These are phyloP conservation scores for Dascillus cervinus DNA, from an alignment of 2,888 invertebrate species.

Conservation along the genomic window DNA sequence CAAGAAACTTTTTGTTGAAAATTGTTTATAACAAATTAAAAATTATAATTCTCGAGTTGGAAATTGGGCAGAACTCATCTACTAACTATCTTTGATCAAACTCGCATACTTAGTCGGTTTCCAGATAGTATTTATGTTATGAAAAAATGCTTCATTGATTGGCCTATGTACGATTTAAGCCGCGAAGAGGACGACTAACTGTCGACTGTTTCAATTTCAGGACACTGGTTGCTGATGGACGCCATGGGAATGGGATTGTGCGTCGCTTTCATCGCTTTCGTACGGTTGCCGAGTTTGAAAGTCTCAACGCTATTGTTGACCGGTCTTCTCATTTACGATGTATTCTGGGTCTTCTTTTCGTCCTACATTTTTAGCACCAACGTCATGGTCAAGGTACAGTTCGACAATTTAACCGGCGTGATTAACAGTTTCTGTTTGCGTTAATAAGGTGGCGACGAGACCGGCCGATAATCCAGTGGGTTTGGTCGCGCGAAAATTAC, in stretches of 20 bases:
- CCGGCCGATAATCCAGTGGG: conserved; percentile 91
- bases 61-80: too few relatives aligned
- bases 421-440: conserved; percentile 29
- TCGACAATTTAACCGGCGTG: neutral
- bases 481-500: conserved; percentile 85
- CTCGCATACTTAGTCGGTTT: too few relatives aligned
- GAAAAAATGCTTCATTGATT: too few relatives aligned
- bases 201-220: conserved; percentile 22
- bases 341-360: conserved; percentile 98
- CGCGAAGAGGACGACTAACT: too few relatives aligned
- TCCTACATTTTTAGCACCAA: conserved; percentile 98
- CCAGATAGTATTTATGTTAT: too few relatives aligned
- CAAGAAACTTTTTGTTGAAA: too few relatives aligned
- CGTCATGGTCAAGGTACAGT: conserved; percentile 84
- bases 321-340: conserved; percentile 90
- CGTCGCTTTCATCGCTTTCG: conserved; percentile 95
- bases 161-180: too few relatives aligned
- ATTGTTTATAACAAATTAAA: too few relatives aligned
- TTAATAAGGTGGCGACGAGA: conserved; percentile 57
- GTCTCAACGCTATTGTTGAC: conserved; percentile 90
- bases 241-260: conserved; percentile 98
- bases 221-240: conserved; percentile 98
- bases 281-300: conserved; percentile 90
- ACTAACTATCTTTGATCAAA: too few relatives aligned
- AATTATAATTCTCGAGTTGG: too few relatives aligned